These are phyloP conservation scores for Ursus arctos DNA, from an alignment of 2,113 vertebrate species.

Conservation along the genomic window DNA sequence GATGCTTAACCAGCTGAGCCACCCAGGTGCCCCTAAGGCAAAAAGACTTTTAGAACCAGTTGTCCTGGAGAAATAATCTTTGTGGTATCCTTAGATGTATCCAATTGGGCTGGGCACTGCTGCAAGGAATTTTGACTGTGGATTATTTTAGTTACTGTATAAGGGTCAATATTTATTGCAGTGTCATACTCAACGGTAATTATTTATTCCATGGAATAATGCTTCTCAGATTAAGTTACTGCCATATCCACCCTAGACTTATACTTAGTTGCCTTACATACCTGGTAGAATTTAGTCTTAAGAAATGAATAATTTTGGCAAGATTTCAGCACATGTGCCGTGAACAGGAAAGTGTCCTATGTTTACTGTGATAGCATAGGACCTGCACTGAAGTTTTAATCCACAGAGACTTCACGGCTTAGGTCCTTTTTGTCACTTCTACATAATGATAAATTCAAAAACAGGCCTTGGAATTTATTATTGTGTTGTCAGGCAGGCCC, in stretches of 20 bases:
- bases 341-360: background rate
- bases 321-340: background rate
- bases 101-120: background rate
- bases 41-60: background rate
- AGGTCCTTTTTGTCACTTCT: conserved; percentile 6
- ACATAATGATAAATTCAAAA: conserved; percentile 39
- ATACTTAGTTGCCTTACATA: conserved; percentile 3
- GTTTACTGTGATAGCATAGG: background rate
- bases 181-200: background rate
- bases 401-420: background rate
- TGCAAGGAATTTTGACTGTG: conserved; percentile 17
- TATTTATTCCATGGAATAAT: background rate
- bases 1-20: background rate
- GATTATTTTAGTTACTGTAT: conserved; percentile 3
- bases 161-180: conserved; percentile 21
- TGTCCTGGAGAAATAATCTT: background rate
- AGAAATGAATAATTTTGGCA: conserved; percentile 33
- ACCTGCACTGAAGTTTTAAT: background rate
- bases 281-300: background rate
- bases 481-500: background rate
- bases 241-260: background rate
- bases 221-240: conserved; percentile 34
- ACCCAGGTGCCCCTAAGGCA: background rate
- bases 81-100: background rate
- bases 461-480: background rate